Percentiles rank a stretch among this genome's conserved stretches.
phyloP scores from a whole-genome alignment of 37 sponge, comb jelly and placozoan species.

The Chondrilla cf. caribensis region DNA sequence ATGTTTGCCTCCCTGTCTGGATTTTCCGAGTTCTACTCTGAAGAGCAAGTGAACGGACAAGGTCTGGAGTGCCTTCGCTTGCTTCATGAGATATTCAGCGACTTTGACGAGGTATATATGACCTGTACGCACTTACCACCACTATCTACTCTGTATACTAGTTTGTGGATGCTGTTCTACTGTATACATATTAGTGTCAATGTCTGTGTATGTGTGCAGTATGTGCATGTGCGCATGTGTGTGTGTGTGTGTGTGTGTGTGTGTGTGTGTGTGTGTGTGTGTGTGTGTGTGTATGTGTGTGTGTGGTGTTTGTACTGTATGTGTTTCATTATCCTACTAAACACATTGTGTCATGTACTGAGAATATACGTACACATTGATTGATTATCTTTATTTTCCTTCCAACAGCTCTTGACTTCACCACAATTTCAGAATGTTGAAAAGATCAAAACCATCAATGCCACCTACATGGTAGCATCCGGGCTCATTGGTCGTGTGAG shows the following conservation, averaged over 20 bases:
- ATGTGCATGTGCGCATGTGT: too few relatives aligned
- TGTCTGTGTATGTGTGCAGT: too few relatives aligned
- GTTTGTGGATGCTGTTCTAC: neutral
- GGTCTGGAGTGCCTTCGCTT: slow-evolving; percentile 83
- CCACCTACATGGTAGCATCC: slow-evolving; percentile 16
- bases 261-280: too few relatives aligned
- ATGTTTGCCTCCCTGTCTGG: slow-evolving; percentile 89
- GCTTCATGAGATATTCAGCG: slow-evolving; percentile 80
- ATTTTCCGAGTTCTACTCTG: slow-evolving; percentile 73
- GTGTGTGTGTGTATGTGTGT: too few relatives aligned
- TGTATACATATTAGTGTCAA: neutral
- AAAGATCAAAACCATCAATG: slow-evolving; percentile 8
- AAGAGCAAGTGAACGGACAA: slow-evolving; percentile 67
- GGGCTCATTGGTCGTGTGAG: neutral
- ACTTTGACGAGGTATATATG: slow-evolving; percentile 61
- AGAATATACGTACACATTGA: neutral
- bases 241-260: too few relatives aligned
- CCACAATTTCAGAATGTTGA: neutral
- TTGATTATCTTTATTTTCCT: neutral
- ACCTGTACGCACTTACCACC: neutral
- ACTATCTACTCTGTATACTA: neutral
- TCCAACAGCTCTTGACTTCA: neutral
- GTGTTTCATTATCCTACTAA: too few relatives aligned
- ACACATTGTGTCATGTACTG: neutral
- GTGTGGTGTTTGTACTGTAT: too few relatives aligned